Evolutionary conservation across 1,140 invertebrate species (phyloP), one percentile per base, ranked within the genome.

Genomic region (Meteorus sp.): DNA sequence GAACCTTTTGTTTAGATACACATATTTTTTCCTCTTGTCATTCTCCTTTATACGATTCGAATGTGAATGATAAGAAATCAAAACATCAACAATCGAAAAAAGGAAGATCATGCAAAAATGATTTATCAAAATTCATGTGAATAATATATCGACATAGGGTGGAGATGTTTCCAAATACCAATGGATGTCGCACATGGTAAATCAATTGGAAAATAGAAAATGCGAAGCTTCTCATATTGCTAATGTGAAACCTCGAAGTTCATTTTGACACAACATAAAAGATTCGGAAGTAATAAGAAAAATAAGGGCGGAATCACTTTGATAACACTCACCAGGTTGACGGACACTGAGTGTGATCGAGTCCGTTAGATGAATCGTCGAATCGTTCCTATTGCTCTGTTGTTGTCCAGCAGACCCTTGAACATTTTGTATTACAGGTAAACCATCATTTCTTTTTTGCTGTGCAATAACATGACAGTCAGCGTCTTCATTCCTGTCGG

Each of bases 401-500:
- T 64, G 66, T 53, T 71, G 77, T 65, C 66, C 76, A 70, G 61
- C 80, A 72, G 79, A 76, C 37, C 85, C 87, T 72, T 89, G 87
- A 48, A 90, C 85, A 68, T 86, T 89, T 48, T 88, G 84, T 56
- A 90, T 90, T 64, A 89, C 82, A 1, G 88, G 88, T 29, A 89
- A 61, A 1, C 88, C 87, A 5, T 89, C 87, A 37, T 86, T 85
- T 63, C 89, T 84, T 52, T 88, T 88, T 64, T 89, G 88, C 75
- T 89, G 85, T 2, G 87, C 85, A 69, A 89, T 88, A 9, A 86
- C 83, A 60, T 85, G 82, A 72, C 85, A 85, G 56, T 85, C 85
- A 6, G 84, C 83, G 61, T 85, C 83, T 59, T 85, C 85, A 59
- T 85, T 85, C 60, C 82, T 78, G 59, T 83, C 83, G 0, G 84